Evolutionary conservation across 2,113 vertebrate genomes (phyloP).

Genomic region (Butorides virescens): DNA sequence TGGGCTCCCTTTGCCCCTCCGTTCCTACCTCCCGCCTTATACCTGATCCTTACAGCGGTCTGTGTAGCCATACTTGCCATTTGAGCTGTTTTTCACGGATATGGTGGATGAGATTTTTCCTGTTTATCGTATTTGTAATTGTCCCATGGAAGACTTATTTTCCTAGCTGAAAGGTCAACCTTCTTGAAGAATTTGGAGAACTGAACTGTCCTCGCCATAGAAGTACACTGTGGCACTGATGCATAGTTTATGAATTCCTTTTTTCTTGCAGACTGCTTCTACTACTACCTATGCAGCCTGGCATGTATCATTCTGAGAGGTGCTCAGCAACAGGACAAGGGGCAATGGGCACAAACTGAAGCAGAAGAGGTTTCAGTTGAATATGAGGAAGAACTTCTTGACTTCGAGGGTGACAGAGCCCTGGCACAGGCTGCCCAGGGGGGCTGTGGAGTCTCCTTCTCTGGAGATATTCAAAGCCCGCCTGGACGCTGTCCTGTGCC

Average conservation of each 20-base stretch:
- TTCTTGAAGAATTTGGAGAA: not conserved
- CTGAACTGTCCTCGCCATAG: not conserved
- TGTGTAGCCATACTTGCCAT: not conserved
- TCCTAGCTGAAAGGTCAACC: not conserved
- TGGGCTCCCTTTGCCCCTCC: not conserved
- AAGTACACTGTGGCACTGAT: not conserved
- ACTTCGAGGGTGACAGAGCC: no score
- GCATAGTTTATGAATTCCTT: not conserved
- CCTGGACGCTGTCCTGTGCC: no score
- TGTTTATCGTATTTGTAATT: not conserved
- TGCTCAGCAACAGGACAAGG: no score
- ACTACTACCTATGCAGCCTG: not conserved
- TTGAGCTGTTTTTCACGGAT: not conserved
- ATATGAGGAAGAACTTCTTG: no score
- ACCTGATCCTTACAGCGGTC: not conserved
- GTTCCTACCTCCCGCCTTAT: not conserved
- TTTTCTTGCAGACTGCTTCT: not conserved
- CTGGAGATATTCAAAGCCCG: no score
- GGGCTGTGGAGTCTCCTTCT: no score
- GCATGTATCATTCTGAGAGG: not conserved
- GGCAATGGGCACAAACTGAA: no score
- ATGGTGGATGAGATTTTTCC: not conserved
- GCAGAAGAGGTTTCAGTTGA: no score
- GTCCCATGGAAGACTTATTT: not conserved
- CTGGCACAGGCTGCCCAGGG: no score